Base-by-base conservation (phyloP, 1,140 invertebrate species). In the Zeugodacus cucurbitae region DNA sequence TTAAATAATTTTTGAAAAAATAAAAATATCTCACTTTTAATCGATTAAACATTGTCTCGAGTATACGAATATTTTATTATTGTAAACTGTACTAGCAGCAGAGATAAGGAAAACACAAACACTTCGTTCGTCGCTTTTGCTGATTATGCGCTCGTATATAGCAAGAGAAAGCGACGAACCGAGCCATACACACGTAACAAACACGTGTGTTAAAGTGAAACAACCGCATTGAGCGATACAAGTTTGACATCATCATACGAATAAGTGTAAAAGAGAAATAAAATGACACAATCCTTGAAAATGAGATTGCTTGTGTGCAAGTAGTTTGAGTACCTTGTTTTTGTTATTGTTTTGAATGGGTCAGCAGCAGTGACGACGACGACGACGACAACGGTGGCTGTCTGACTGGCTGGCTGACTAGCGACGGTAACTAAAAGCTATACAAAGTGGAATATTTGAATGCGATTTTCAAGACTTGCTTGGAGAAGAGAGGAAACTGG, bases 321-420 rank as follows among this genome's bases (percentile, higher is more conserved):
- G 37, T 82, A 82, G 74, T 78, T 78, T 44, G 34, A 78, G 37
- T 78, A 44, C 37, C 17, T 82, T 82, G 41, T 82, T 82, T 82
- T 82, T 82, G 74, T 82, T 82, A 82, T 82, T 82, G 74, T 82
- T 82, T 82, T 82, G 74, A 82, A 82, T 82, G 74, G 74, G 74
- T 82, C 74, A 82, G 41, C 74, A 82, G 74, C 34, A 34, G 26
- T 34, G 74, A 82, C 74, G 58, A 62, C 58, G 58, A 14, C 48
- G 6, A 59, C 58, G 58, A 59, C 57, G 1, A 26, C 22, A 8
- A 10, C 7, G 58, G 22, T 62, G 58, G 10, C 58, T 62, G 58
- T 10, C 58, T 62, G 58, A 8, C 58, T 62, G 58, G 14, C 48
- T 54, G 14, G 41, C 41, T 48, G 74, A 82, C n/a, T 82, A 37